Evolutionary conservation across 2,797 vertebrate genomes (phyloP).

Genomic region (Enteromius argenteus): DNA sequence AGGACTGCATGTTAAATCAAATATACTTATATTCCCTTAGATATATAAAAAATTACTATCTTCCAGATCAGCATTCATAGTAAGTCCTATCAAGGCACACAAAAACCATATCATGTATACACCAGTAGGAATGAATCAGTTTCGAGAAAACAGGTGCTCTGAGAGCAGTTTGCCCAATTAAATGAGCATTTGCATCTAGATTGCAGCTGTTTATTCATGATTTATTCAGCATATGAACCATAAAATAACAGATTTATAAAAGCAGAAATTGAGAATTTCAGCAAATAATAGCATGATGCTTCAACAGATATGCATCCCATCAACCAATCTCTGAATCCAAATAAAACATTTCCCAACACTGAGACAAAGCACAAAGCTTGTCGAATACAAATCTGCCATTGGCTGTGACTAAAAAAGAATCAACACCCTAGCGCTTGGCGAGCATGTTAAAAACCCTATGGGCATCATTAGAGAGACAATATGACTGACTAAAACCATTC

Average conservation of each 20-base stretch:
- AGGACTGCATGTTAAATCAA: background rate
- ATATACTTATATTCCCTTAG: conserved; percentile 16
- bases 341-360: background rate
- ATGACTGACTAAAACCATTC: conserved; percentile 52
- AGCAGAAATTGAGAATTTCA: background rate
- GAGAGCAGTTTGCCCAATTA: conserved; percentile 17
- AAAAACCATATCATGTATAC: background rate
- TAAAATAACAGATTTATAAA: background rate
- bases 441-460: conserved; percentile 51
- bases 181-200: background rate
- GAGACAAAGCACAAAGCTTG: background rate
- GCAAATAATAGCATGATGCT: background rate
- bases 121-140: background rate
- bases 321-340: background rate
- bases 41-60: background rate
- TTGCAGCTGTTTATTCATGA: conserved; percentile 9
- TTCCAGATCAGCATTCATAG: conserved; percentile 10
- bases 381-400: background rate
- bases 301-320: background rate
- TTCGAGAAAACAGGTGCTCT: conserved; percentile 27
- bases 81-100: conserved; percentile 12
- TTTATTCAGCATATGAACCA: background rate
- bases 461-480: conserved; percentile 68
- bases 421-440: conserved; percentile 30
- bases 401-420: conserved; percentile 13